These are phyloP conservation scores for Crossocerus cetratus DNA, from an alignment of 2,888 invertebrate genomes.

Conservation along the genomic window DNA sequence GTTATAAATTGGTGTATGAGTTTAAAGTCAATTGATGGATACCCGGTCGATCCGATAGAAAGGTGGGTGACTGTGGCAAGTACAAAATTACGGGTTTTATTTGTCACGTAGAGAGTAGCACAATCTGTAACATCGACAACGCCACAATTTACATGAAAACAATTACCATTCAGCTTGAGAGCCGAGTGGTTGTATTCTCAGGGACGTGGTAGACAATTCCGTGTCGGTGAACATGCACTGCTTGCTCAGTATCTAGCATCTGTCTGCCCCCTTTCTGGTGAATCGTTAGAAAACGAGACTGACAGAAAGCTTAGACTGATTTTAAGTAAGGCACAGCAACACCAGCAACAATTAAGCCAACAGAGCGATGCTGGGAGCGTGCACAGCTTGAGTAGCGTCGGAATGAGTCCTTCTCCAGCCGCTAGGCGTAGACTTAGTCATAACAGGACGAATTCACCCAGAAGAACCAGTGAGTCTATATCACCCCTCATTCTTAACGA, in stretches of 20 bases:
- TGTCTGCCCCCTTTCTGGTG: slow-evolving; percentile 91
- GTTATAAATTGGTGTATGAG: slow-evolving; percentile 95
- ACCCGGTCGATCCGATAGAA: slow-evolving; percentile 92
- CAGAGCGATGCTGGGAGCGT: slow-evolving; percentile 78
- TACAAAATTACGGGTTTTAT: slow-evolving; percentile 58
- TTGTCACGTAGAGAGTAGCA: slow-evolving; percentile 17
- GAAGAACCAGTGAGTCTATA: slow-evolving; percentile 76
- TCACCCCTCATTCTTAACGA: slow-evolving; percentile 15
- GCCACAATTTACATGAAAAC: slow-evolving; percentile 41
- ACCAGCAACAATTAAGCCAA: slow-evolving; percentile 89
- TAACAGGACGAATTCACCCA: slow-evolving; percentile 77
- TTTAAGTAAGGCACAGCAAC: slow-evolving; percentile 93
- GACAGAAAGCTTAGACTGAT: slow-evolving; percentile 91
- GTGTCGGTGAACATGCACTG: slow-evolving; percentile 89
- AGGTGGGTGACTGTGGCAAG: slow-evolving; percentile 80
- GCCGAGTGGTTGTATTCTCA: slow-evolving; percentile 98
- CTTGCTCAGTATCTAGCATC: slow-evolving; percentile 89
- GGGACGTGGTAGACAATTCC: slow-evolving; percentile 93
- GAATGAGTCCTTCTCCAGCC: slow-evolving; percentile 77
- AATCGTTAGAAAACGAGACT: slow-evolving; percentile 89
- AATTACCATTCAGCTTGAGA: slow-evolving; percentile 82
- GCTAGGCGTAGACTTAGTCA: slow-evolving; percentile 77
- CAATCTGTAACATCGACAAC: slow-evolving; percentile 8
- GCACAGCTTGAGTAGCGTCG: slow-evolving; percentile 66
- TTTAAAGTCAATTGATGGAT: slow-evolving; percentile 92